Base-by-base conservation (phyloP, 2,888 invertebrate species). In the Pollenia labialis region DNA sequence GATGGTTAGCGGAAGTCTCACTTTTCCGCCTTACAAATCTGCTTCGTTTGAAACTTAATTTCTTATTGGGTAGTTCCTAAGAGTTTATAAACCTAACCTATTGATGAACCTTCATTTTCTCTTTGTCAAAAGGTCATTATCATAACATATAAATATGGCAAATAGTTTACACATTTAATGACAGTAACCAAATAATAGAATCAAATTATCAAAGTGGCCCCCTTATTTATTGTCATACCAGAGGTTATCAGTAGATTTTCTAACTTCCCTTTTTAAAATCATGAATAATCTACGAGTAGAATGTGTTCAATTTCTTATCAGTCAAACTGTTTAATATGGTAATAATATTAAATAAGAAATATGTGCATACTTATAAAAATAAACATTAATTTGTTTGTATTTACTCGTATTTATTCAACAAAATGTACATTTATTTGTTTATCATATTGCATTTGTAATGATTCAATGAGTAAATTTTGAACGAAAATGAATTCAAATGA, bases 251-350 rank as follows among this genome's bases (percentile, higher is more conserved):
- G 48, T 68, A 54, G 40, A 69, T 54, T 40, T 58, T 23, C 48
- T 12, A 60, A 58, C 32, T 79, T 23, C 18, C 23, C 12, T 79
- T 32, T 32, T 60, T 40, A 60, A 60, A 79, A 58, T 48, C 23
- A 56, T 48, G 40, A 46, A 40, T 46, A 23, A 32, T 32, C 32
- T 32, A 32, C 32, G 6, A 32, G 32, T 32, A 32, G 32, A 32
- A 32, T 32, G 32, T 68, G 23, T 79, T 50, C 3, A 60, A 52
- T 60, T 69, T 60, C 62, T 79, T 79, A 79, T 79, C 79, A 60
- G 79, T 69, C 50, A 42, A 79, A 69, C 44, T 14, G 16, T 40
- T 58, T 54, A 48, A 58, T 79, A 60, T 42, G 10, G 56, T 56
- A 68, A 68, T 50, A 11, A 77, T 50, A 11, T 72, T 56, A 11